phyloP scores from a whole-genome alignment of 1,140 invertebrate genomes.

The Neuroterus valhalla region DNA sequence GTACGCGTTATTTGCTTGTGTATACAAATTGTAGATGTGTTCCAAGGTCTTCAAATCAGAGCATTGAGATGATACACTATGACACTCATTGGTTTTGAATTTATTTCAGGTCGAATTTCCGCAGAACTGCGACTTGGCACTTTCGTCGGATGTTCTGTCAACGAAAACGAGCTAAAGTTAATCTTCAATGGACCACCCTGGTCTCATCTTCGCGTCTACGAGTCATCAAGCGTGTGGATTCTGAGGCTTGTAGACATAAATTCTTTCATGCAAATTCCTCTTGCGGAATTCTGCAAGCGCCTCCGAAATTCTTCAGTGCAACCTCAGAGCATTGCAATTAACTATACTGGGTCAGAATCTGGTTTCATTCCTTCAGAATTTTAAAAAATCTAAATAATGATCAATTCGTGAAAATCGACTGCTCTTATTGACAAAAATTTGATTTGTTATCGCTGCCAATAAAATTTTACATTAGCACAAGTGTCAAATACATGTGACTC shows the following conservation, averaged over 20 bases:
- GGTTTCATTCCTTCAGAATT: too few relatives aligned
- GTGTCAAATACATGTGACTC: too few relatives aligned
- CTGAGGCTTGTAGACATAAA: not conserved
- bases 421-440: too few relatives aligned
- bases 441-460: too few relatives aligned
- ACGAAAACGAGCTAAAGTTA: constrained; percentile 28
- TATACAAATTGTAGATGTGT: not conserved
- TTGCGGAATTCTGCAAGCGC: not conserved
- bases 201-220: constrained; percentile 6
- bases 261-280: not conserved
- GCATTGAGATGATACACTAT: not conserved
- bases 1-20: too few relatives aligned
- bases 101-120: constrained; percentile 15
- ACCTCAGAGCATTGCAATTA: not conserved
- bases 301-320: not conserved
- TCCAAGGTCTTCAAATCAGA: not conserved
- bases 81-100: not conserved
- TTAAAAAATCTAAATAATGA: too few relatives aligned
- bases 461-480: too few relatives aligned
- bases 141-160: constrained; percentile 26
- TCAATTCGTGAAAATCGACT: too few relatives aligned
- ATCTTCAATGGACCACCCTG: constrained; percentile 28
- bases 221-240: not conserved
- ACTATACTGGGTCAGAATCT: too few relatives aligned
- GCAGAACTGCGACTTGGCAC: constrained; percentile 1